phyloP scores from a whole-genome alignment of 2,797 vertebrate species.

The Smutsia gigantea region DNA sequence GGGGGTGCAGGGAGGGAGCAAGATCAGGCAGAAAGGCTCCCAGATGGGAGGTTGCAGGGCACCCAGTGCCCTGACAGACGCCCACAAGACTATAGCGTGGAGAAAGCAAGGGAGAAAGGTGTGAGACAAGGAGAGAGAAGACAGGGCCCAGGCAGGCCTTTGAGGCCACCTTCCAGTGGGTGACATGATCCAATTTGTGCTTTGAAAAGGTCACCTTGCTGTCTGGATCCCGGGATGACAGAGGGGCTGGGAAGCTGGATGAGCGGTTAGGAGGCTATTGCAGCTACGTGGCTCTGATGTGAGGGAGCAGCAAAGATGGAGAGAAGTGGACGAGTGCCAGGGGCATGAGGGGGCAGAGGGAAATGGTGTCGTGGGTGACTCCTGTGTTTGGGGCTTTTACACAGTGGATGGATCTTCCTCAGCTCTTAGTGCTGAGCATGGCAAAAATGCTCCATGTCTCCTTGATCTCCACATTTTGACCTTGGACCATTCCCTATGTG shows the following conservation, averaged over 20 bases:
- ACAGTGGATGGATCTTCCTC: not conserved
- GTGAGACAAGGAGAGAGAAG: not conserved
- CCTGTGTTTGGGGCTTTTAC: not conserved
- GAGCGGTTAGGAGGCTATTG: not conserved
- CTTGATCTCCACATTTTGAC: not conserved
- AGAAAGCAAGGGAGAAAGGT: not conserved
- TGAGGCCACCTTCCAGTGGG: not conserved
- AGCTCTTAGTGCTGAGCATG: not conserved
- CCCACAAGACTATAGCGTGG: not conserved
- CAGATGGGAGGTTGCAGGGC: not conserved
- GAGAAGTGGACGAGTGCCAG: not conserved
- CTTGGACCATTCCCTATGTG: not conserved
- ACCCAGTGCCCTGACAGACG: not conserved
- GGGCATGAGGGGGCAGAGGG: not conserved
- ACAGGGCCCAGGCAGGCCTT: not conserved
- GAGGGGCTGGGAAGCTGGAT: not conserved
- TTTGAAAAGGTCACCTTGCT: slow-evolving; percentile 17
- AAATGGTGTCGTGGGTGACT: not conserved
- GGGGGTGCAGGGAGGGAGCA: not conserved
- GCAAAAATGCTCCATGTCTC: not conserved
- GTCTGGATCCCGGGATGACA: not conserved
- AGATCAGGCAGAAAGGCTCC: not conserved
- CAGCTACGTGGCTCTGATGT: not conserved
- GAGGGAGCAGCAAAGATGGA: not conserved
- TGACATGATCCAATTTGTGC: not conserved